phyloP scores from a whole-genome alignment of 2,797 vertebrate species.

The Takifugu rubripes region DNA sequence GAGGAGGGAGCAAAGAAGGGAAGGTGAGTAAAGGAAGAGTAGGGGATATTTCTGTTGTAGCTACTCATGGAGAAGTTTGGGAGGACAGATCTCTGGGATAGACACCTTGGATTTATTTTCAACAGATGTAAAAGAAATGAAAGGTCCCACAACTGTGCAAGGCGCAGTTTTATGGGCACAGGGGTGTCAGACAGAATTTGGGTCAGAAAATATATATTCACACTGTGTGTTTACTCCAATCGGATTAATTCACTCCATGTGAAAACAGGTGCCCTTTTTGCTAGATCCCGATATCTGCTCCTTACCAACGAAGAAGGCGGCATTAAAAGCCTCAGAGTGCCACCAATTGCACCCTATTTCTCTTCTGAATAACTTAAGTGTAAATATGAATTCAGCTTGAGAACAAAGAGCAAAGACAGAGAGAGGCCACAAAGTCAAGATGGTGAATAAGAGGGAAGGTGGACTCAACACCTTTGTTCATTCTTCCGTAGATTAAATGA shows the following conservation, averaged over 20 bases:
- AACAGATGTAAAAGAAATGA: conserved; percentile 42
- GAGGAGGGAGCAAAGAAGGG: conserved; percentile 39
- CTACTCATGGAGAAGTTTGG: conserved; percentile 38
- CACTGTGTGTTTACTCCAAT: no score
- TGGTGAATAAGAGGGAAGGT: conserved; percentile 1
- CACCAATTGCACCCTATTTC: conserved; percentile 1
- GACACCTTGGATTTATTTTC: conserved; percentile 40
- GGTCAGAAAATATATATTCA: no score
- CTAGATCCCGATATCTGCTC: conserved; percentile 4
- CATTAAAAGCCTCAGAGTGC: neutral
- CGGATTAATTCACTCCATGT: no score
- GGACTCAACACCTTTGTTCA: conserved; percentile 7
- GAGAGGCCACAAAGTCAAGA: neutral
- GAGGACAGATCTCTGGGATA: conserved; percentile 31
- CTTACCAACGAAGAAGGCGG: neutral
- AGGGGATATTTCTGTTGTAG: conserved; percentile 54
- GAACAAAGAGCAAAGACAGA: neutral
- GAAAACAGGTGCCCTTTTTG: neutral
- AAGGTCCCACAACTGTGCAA: conserved; percentile 21
- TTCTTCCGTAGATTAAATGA: conserved; percentile 8
- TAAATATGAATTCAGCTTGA: conserved; percentile 19
- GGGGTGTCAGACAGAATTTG: conserved; percentile 23
- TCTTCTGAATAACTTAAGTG: conserved; percentile 13
- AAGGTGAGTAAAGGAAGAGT: conserved; percentile 40
- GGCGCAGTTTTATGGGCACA: neutral